Conservation (phyloP, 2,888 invertebrate species). For the Timema podura region DNA sequence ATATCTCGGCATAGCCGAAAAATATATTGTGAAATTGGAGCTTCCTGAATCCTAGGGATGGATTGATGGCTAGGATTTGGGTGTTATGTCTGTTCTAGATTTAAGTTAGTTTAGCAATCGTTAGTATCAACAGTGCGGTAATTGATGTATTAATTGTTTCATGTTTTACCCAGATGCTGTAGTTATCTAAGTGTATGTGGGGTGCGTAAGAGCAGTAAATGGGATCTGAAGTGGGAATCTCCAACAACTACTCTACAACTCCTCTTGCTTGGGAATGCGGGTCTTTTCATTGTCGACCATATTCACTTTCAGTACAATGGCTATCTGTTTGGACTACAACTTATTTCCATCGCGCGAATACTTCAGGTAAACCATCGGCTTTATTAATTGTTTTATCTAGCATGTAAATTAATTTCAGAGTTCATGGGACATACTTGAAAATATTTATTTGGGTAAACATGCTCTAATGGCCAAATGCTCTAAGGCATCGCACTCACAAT, state of each 20-base stretch:
- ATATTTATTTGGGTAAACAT: conserved; percentile 3
- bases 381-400: conserved; percentile 22
- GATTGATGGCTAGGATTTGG: too few relatives aligned
- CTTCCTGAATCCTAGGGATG: too few relatives aligned
- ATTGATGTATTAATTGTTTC: too few relatives aligned
- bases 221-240: conserved; percentile 45
- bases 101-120: too few relatives aligned
- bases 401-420: conserved; percentile 11
- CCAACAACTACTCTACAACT: conserved; percentile 57
- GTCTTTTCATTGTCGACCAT: conserved; percentile 89
- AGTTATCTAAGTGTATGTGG: too few relatives aligned
- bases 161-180: too few relatives aligned
- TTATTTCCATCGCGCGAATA: conserved; percentile 72
- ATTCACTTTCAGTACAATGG: conserved; percentile 99
- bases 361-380: conserved; percentile 49
- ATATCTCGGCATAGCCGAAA: too few relatives aligned
- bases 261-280: conserved; percentile 76
- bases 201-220: conserved; percentile 41
- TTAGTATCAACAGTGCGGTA: too few relatives aligned
- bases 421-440: conserved; percentile 8
- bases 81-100: too few relatives aligned
- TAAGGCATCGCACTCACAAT: too few relatives aligned
- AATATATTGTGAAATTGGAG: too few relatives aligned
- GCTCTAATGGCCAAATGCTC: too few relatives aligned
- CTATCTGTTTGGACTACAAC: conserved; percentile 80